These are phyloP conservation scores for Allacma fusca DNA, from an alignment of 2,888 invertebrate species.

Conservation along the genomic window DNA sequence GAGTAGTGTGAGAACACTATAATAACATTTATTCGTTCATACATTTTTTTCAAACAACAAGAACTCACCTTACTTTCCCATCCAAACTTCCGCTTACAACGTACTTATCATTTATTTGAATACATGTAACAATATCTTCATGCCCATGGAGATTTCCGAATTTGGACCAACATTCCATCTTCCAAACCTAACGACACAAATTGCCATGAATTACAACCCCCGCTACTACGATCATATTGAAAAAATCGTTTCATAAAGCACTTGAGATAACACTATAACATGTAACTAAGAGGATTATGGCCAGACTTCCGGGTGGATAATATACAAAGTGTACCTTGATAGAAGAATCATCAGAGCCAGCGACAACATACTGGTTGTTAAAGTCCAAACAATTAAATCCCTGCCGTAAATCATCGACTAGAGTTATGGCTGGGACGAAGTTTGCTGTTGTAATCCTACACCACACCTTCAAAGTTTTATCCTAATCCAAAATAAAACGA, in stretches of 20 bases:
- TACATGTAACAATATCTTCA: slow-evolving; percentile 1
- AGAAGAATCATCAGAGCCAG: neutral
- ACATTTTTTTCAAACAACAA: too few relatives aligned
- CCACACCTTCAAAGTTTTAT: neutral
- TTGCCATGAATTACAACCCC: too few relatives aligned
- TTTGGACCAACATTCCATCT: neutral
- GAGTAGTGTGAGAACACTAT: too few relatives aligned
- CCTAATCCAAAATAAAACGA: neutral
- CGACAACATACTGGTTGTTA: neutral
- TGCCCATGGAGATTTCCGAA: neutral
- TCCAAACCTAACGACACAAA: neutral
- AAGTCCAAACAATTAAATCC: neutral
- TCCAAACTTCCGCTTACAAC: neutral
- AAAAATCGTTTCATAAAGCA: neutral
- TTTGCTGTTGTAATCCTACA: neutral
- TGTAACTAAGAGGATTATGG: too few relatives aligned
- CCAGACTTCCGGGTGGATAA: too few relatives aligned
- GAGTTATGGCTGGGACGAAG: neutral
- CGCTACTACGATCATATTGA: neutral
- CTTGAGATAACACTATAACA: neutral
- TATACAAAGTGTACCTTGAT: neutral
- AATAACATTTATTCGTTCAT: too few relatives aligned
- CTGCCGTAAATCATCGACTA: neutral
- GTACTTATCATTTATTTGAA: neutral
- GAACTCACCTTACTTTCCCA: neutral